Evolutionary conservation across 2,797 vertebrate genomes (phyloP).

Genomic region (Notamacropus eugenii): DNA sequence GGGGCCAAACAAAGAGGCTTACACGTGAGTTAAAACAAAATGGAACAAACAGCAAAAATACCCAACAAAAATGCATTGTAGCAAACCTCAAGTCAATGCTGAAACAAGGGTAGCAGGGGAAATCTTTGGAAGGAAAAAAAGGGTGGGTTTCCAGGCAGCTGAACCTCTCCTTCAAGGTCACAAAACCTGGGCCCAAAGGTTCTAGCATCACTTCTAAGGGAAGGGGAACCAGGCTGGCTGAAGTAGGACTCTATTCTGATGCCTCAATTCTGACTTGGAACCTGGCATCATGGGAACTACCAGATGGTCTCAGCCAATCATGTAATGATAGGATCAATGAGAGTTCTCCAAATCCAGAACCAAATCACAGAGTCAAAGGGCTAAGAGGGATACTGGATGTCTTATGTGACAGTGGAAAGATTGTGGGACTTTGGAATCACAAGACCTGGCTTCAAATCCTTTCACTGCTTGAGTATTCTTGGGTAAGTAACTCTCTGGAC

Average conservation of each 20-base stretch:
- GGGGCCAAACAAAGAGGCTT: background rate
- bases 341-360: background rate
- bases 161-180: background rate
- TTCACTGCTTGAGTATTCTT: background rate
- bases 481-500: background rate
- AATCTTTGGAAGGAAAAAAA: slow-evolving; percentile 25
- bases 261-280: background rate
- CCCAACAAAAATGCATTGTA: background rate
- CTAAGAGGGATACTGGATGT: background rate
- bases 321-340: background rate
- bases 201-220: background rate
- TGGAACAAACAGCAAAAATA: background rate
- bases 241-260: background rate
- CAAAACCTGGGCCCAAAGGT: background rate
- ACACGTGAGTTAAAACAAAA: background rate
- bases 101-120: slow-evolving; percentile 5
- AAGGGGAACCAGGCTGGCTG: background rate
- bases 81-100: background rate
- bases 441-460: background rate
- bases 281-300: background rate
- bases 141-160: background rate
- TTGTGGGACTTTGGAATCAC: background rate
- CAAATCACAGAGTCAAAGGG: background rate
- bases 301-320: background rate
- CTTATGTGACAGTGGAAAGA: background rate